Evolutionary conservation across 2,113 vertebrate species (phyloP), one percentile per base, ranked within the genome.

Genomic region (Orientallactaga bullata): DNA sequence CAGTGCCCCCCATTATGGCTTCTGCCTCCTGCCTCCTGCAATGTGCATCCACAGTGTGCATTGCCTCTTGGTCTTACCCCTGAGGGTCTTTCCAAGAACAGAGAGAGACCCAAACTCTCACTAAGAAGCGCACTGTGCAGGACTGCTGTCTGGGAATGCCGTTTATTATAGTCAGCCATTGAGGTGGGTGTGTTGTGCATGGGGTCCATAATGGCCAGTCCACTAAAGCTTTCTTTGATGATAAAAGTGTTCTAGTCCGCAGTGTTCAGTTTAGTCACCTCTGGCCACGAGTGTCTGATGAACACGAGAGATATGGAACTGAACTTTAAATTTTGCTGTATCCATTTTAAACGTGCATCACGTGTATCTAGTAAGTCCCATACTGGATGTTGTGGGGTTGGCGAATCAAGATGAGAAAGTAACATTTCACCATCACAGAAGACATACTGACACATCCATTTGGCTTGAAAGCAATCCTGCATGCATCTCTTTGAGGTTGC

Each of bases 21-120:
- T 3, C 69, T 7, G n/a, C 51, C n/a, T 0, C n/a, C 7, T 5
- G 6, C 24, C n/a, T 0, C n/a, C 7, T 5, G 6, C 24, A 11
- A 1, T 60, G 37, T 4, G 5, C 4, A n/a, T 11, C 24, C 26
- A 2, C 2, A 20, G 1, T 3, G 7, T 6, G 23, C 30, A 55
- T 35, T 2, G n/a, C 32, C 42, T 26, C 23, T 30, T 23, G 3
- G 21, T 61, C n/a, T 65, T 28, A 3, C 28, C 3, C 2, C 0
- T 24, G 35, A 32, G n/a, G 18, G 5, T 72, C 21, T 55, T 16
- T 42, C 12, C 20, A 1, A 0, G 20, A n/a, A n/a, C n/a, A n/a
- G n/a, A n/a, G n/a, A n/a, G n/a, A n/a, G n/a, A n/a, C n/a, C n/a
- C n/a, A 47, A 47, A 55, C 55, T 55, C 55, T 55, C 55, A 12